These are phyloP conservation scores for Eira barbara DNA, from an alignment of 2,113 vertebrate genomes.

Conservation along the genomic window DNA sequence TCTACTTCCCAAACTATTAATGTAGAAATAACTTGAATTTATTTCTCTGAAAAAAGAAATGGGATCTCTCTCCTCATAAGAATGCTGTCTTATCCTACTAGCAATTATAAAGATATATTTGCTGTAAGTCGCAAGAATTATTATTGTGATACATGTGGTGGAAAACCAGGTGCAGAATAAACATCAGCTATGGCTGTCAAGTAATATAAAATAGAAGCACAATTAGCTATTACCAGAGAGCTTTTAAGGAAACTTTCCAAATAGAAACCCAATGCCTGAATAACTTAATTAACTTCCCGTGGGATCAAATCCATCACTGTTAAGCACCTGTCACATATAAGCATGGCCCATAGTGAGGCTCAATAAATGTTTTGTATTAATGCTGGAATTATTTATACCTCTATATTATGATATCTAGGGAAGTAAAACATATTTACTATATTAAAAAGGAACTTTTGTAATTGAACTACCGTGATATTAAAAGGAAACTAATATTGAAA, in stretches of 20 bases:
- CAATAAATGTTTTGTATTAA: constrained; percentile 69
- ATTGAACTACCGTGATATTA: constrained; percentile 50
- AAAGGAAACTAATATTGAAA: constrained; percentile 57
- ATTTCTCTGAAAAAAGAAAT: constrained; percentile 27
- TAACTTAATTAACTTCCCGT: constrained; percentile 75
- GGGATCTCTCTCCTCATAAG: not conserved
- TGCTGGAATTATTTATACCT: constrained; percentile 63
- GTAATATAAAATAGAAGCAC: constrained; percentile 62
- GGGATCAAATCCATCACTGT: constrained; percentile 71
- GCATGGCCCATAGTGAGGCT: constrained; percentile 48
- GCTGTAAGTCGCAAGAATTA: constrained; percentile 49
- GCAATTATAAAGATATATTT: constrained; percentile 58
- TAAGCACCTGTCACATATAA: constrained; percentile 68
- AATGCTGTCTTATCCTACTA: constrained; percentile 16
- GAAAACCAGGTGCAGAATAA: constrained; percentile 64
- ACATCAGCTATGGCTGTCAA: constrained; percentile 55
- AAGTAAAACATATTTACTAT: constrained; percentile 61
- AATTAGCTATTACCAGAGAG: constrained; percentile 68
- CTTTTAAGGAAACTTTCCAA: constrained; percentile 73
- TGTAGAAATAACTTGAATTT: constrained; percentile 23
- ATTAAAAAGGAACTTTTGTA: constrained; percentile 53
- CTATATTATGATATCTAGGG: not conserved
- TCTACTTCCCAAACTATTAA: not conserved
- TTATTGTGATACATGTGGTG: constrained; percentile 33
- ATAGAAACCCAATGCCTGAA: constrained; percentile 59